A percentile compares a stretch with the other conserved stretches of the same genome.
These are phyloP conservation scores for Drosophila triauraria DNA, from an alignment of 1,140 invertebrate species.

Conservation along the genomic window DNA sequence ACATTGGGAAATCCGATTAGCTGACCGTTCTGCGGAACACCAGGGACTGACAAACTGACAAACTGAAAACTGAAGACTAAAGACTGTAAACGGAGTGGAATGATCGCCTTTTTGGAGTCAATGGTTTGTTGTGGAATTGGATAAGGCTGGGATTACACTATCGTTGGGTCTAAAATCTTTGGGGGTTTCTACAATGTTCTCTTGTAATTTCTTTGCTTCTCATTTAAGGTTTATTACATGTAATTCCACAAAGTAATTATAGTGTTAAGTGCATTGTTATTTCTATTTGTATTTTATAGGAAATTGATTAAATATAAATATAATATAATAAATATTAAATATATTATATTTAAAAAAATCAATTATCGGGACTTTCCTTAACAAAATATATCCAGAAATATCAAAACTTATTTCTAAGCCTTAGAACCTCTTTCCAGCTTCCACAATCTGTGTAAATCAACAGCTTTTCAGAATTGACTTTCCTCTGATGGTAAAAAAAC, in stretches of 20 bases:
- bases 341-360: no score
- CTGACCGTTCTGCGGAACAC: slow-evolving; percentile 61
- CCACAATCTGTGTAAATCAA: background rate
- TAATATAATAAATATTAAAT: no score
- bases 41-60: slow-evolving; percentile 32
- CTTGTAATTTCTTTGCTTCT: background rate
- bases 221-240: background rate
- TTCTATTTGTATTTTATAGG: no score
- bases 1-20: slow-evolving; percentile 65
- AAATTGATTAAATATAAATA: no score
- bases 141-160: slow-evolving; percentile 47
- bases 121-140: slow-evolving; percentile 44
- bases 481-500: background rate
- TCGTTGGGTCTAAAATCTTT: slow-evolving; percentile 13
- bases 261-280: no score
- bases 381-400: no score
- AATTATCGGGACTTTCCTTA: no score
- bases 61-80: background rate
- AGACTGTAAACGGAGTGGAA: background rate
- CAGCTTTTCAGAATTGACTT: background rate
- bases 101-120: slow-evolving; percentile 40
- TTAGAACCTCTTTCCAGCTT: background rate
- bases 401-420: no score
- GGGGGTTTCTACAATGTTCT: background rate
- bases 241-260: background rate